Conservation (phyloP, 2,888 invertebrate genomes). For the Loripinus fragilis region DNA sequence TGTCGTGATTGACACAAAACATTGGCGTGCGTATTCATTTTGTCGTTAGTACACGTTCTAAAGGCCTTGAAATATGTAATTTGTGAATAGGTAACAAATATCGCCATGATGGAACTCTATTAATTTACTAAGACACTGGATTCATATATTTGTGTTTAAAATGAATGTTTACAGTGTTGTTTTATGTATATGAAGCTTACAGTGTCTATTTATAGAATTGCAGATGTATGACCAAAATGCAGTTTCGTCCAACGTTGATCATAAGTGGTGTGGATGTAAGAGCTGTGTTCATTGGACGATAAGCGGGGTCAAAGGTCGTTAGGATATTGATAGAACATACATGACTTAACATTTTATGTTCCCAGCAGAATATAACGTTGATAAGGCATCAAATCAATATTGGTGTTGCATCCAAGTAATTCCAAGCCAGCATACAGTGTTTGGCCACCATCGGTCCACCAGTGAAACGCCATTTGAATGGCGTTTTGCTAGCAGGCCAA, state of each 20-base stretch:
- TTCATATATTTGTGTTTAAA: slow-evolving; percentile 19
- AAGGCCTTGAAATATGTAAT: slow-evolving; percentile 10
- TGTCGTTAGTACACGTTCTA: slow-evolving; percentile 5
- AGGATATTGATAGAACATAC: background rate
- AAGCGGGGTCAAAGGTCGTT: slow-evolving; percentile 9
- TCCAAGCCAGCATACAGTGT: no score
- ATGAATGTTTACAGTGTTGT: slow-evolving; percentile 17
- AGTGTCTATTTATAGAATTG: slow-evolving; percentile 20
- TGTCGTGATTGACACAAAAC: background rate
- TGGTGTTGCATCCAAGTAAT: no score
- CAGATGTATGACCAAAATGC: slow-evolving; percentile 21
- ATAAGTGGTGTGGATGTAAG: slow-evolving; percentile 4
- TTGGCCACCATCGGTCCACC: no score
- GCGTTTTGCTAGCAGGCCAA: no score
- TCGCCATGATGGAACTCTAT: background rate
- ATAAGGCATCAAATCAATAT: no score
- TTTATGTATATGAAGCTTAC: slow-evolving; percentile 21
- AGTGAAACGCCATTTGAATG: no score
- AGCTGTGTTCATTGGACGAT: slow-evolving; percentile 13
- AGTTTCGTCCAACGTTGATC: slow-evolving; percentile 21
- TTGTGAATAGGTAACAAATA: background rate
- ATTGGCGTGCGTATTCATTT: background rate
- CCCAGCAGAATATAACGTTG: no score
- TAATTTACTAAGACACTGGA: slow-evolving; percentile 13
- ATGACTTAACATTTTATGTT: background rate